Evolutionary conservation across 1,140 invertebrate species (phyloP).

Genomic region (Drosophila nebulosa): DNA sequence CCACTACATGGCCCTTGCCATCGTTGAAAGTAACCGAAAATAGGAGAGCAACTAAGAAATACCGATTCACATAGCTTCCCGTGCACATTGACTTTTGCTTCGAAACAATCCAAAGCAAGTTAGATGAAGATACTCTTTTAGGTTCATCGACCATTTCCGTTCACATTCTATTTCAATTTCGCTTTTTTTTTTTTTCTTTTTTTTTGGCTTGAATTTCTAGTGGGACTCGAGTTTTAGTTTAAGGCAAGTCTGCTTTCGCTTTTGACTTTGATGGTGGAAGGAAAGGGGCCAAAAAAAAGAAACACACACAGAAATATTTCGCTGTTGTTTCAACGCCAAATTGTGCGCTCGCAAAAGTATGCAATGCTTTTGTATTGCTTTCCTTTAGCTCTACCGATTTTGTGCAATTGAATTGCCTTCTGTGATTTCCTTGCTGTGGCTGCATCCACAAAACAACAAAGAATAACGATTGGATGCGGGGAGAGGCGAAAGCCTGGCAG

Average conservation of each 20-base stretch:
- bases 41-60: too few relatives aligned
- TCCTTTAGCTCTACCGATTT: slow-evolving; percentile 45
- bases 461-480: neutral
- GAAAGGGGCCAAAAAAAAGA: slow-evolving; percentile 3
- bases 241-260: slow-evolving; percentile 27
- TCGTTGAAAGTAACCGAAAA: too few relatives aligned
- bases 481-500: neutral
- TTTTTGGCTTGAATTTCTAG: slow-evolving; percentile 45
- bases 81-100: too few relatives aligned
- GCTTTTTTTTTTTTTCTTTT: neutral
- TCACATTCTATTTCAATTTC: neutral
- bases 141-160: neutral
- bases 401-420: slow-evolving; percentile 56
- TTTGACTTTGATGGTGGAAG: slow-evolving; percentile 26
- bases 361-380: slow-evolving; percentile 68
- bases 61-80: too few relatives aligned
- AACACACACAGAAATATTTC: slow-evolving; percentile 49
- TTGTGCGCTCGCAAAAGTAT: slow-evolving; percentile 40
- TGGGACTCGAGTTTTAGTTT: slow-evolving; percentile 52
- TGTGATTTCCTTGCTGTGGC: slow-evolving; percentile 48
- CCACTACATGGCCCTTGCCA: too few relatives aligned
- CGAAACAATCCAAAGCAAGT: neutral
- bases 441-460: neutral
- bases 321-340: slow-evolving; percentile 62
- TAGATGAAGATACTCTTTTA: slow-evolving; percentile 22